These are phyloP conservation scores for Incurvaria masculella DNA, from an alignment of 2,888 invertebrate genomes.

Conservation along the genomic window DNA sequence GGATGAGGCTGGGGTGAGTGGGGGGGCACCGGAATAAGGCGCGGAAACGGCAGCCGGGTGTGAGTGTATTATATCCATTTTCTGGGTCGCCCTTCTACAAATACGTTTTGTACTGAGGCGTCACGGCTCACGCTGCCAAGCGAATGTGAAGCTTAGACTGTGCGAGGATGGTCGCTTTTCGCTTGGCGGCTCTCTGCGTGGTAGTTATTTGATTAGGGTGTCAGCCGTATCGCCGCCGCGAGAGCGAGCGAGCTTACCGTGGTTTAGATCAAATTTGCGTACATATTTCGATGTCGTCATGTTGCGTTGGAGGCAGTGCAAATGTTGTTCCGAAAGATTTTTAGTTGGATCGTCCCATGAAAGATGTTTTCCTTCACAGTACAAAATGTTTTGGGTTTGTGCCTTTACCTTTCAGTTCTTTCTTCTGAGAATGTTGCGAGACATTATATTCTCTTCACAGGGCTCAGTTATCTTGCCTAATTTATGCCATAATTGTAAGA, in stretches of 20 bases:
- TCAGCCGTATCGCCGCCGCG: constrained; percentile 52
- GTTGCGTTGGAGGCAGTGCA: no score
- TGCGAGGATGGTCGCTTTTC: constrained; percentile 23
- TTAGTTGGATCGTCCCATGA: no score
- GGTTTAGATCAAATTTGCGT: constrained; percentile 54
- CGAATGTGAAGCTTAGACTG: constrained; percentile 5
- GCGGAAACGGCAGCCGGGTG: constrained; percentile 43
- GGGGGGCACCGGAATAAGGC: constrained; percentile 22
- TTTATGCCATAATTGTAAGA: no score
- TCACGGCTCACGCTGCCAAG: constrained; percentile 35
- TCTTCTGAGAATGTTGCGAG: no score
- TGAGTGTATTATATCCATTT: constrained; percentile 58
- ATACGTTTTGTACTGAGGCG: constrained; percentile 53
- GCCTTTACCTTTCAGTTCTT: no score
- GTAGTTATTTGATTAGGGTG: constrained; percentile 59
- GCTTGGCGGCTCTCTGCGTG: constrained; percentile 41
- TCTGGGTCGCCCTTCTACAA: constrained; percentile 58
- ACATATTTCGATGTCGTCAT: constrained; percentile 39
- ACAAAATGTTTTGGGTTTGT: no score
- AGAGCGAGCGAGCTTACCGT: constrained; percentile 46
- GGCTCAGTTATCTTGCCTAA: no score
- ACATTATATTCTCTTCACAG: no score
- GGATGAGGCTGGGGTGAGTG: not conserved
- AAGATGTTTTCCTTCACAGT: no score
- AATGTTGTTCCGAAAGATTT: no score